Base-by-base conservation (phyloP, 2,113 vertebrate species). In the Zootoca vivipara region DNA sequence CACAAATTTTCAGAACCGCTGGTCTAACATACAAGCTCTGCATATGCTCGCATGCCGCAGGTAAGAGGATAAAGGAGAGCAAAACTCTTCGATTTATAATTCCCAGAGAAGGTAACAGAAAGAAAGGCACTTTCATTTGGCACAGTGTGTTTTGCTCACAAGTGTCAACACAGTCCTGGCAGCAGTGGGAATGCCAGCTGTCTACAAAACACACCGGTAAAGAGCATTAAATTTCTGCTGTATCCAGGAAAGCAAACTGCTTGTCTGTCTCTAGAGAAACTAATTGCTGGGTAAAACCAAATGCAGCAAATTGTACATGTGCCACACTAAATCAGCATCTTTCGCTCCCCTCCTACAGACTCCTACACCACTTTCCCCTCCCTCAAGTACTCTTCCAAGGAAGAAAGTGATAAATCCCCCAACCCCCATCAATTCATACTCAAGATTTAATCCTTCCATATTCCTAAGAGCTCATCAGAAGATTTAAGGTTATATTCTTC, bases 181-280 rank as follows among this genome's bases (percentile, higher is more conserved):
- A 33, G 16, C 1, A 65, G 22, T 78, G 2, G 72, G 62, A 85
- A 62, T n/a, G 38, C n/a, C 7, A 78, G 38, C 33, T 33, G 28
- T 74, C 83, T 78, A 8, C 15, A 40, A 58, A 86, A 62, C 13
- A 70, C 5, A 20, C 72, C 56, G 58, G 46, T 16, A 42, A 4
- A 67, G 65, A 13, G 1, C 52, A 69, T 35, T 84, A 40, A 88
- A 89, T 81, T 64, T 67, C 88, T 33, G 74, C 42, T n/a, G n/a
- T 40, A 40, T 69, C 84, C 62, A 85, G 46, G 78, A 82, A 86
- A 86, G 72, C 24, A 86, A 82, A 82, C 70, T 38, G n/a, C 78
- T 89, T 58, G 38, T 30, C 56, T 82, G 64, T n/a, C 70, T 69
- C 82, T 56, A 82, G 38, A 82, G 42, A 77, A 82, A 42, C 58